Evolutionary conservation across 2,797 vertebrate species (phyloP).

Genomic region (Merluccius polli): DNA sequence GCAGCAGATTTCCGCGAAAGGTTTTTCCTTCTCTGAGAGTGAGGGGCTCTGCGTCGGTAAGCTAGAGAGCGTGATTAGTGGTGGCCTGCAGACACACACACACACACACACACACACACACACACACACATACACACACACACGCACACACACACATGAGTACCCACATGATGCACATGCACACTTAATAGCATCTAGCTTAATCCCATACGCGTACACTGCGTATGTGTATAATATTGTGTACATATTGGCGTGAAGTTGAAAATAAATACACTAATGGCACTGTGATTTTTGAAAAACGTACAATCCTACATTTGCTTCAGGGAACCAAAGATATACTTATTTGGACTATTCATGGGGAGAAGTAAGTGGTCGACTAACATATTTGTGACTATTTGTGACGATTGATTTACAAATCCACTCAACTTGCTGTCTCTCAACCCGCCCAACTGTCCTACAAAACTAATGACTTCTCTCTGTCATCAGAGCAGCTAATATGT

Average conservation of each 20-base stretch:
- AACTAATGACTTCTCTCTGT: too few relatives aligned
- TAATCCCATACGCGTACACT: background rate
- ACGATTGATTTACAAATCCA: too few relatives aligned
- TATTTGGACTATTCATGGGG: background rate
- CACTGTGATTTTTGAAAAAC: background rate
- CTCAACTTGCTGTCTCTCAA: too few relatives aligned
- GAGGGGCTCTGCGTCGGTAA: background rate
- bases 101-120: background rate
- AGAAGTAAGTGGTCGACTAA: background rate
- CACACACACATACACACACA: background rate
- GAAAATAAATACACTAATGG: background rate
- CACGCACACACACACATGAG: background rate
- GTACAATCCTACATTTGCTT: background rate
- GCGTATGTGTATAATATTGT: background rate
- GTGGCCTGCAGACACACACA: background rate
- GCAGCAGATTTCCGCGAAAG: constrained; percentile 17
- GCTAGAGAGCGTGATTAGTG: background rate
- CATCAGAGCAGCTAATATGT: too few relatives aligned
- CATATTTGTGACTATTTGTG: too few relatives aligned
- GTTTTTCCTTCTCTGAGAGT: constrained; percentile 39
- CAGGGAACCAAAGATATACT: background rate
- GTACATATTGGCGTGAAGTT: background rate
- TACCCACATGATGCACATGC: background rate
- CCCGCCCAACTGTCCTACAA: too few relatives aligned
- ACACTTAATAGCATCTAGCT: background rate